phyloP scores from a whole-genome alignment of 2,888 invertebrate species.

The Carcina quercana region DNA sequence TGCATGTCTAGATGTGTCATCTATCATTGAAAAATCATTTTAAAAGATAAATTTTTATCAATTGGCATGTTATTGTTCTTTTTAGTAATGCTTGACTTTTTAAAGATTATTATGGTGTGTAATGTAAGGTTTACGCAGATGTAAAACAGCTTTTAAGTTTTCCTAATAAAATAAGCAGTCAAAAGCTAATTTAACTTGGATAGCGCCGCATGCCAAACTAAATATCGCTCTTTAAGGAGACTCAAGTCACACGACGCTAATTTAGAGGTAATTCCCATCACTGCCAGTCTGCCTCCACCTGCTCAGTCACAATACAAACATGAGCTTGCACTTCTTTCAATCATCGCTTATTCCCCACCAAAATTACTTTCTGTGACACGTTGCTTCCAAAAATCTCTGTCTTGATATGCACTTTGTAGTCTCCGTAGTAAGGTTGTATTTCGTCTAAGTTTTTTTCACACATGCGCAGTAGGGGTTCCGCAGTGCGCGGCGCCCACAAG shows the following conservation, averaged over 20 bases:
- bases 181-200: too few relatives aligned
- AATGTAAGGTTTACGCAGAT: too few relatives aligned
- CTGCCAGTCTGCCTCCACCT: not conserved
- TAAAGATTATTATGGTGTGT: too few relatives aligned
- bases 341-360: slow-evolving; percentile 28
- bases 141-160: too few relatives aligned
- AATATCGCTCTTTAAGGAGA: not conserved
- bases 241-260: not conserved
- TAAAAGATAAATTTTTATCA: too few relatives aligned
- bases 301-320: not conserved
- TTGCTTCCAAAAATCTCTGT: slow-evolving; percentile 14
- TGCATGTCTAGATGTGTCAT: too few relatives aligned
- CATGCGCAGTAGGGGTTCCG: slow-evolving; percentile 64
- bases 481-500: slow-evolving; percentile 70
- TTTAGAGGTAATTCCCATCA: not conserved
- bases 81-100: too few relatives aligned
- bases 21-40: too few relatives aligned
- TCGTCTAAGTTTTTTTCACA: slow-evolving; percentile 32
- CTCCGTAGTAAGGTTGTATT: slow-evolving; percentile 26
- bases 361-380: slow-evolving; percentile 34
- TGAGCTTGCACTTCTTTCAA: slow-evolving; percentile 34
- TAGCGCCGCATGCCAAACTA: too few relatives aligned
- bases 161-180: too few relatives aligned
- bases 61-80: too few relatives aligned
- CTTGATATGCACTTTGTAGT: slow-evolving; percentile 21